These are phyloP conservation scores for Psittacus erithacus DNA, from an alignment of 2,113 vertebrate genomes.

Conservation along the genomic window DNA sequence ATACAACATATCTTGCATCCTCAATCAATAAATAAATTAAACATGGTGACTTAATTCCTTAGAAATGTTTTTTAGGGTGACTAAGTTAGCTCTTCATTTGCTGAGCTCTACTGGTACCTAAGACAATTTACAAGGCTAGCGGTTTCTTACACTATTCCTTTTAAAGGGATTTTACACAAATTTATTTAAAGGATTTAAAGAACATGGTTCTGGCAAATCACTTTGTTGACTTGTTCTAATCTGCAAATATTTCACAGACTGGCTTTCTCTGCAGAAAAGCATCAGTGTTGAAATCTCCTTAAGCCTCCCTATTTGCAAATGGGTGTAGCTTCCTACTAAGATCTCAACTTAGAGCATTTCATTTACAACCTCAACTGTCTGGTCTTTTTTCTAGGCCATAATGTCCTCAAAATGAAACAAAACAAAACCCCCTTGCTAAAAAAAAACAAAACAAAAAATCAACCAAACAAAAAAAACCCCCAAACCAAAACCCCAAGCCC, in stretches of 20 bases:
- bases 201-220: neutral
- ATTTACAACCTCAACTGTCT: neutral
- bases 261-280: neutral
- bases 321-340: neutral
- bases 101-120: neutral
- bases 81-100: neutral
- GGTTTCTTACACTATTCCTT: neutral
- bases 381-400: neutral
- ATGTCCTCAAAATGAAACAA: neutral
- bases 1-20: neutral
- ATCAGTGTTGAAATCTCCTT: neutral
- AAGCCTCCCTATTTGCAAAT: neutral
- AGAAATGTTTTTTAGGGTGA: neutral
- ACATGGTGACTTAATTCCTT: neutral
- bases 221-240: neutral
- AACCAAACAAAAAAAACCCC: neutral
- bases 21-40: neutral
- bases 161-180: neutral
- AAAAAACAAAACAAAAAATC: neutral
- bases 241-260: neutral
- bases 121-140: neutral
- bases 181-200: neutral
- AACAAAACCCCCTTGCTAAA: neutral
- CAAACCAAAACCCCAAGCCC: neutral
- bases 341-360: neutral